Conservation (phyloP, 2,888 invertebrate genomes). For the Pantelozetes paolii region DNA sequence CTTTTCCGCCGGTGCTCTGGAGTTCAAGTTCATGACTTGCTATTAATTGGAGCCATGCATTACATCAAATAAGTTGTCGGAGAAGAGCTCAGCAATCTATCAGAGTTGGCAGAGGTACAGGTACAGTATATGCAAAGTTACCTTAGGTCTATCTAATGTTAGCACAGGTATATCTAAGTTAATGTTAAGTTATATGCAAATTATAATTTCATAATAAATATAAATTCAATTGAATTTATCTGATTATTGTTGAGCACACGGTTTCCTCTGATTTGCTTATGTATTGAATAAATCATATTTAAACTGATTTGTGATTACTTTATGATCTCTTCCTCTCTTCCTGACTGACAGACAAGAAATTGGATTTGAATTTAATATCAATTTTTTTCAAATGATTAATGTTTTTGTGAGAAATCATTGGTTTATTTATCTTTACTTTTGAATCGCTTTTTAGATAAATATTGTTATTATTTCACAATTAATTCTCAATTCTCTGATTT, state of each 20-base stretch:
- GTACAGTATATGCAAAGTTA: too few relatives aligned
- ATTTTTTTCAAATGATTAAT: background rate
- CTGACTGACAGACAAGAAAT: background rate
- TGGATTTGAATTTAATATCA: background rate
- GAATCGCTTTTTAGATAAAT: background rate
- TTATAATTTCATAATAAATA: background rate
- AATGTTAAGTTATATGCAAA: too few relatives aligned
- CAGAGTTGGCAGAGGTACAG: too few relatives aligned
- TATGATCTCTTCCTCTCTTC: background rate
- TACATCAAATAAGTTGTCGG: conserved; percentile 5
- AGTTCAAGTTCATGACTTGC: conserved; percentile 29
- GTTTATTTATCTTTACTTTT: background rate
- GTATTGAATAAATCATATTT: background rate
- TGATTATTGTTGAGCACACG: conserved; percentile 13
- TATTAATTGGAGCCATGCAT: conserved; percentile 10
- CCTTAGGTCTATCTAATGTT: too few relatives aligned
- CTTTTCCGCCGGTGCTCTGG: background rate
- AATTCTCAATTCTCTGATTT: background rate
- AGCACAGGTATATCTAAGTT: too few relatives aligned
- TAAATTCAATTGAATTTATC: background rate
- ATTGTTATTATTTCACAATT: background rate
- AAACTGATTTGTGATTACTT: too few relatives aligned
- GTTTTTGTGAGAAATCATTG: conserved; percentile 8
- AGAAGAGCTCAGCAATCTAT: too few relatives aligned
- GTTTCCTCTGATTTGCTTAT: background rate